Evolutionary conservation across 2,888 invertebrate genomes (phyloP), one percentile per base, ranked within the genome.

Genomic region (Drosophila subquinaria): DNA sequence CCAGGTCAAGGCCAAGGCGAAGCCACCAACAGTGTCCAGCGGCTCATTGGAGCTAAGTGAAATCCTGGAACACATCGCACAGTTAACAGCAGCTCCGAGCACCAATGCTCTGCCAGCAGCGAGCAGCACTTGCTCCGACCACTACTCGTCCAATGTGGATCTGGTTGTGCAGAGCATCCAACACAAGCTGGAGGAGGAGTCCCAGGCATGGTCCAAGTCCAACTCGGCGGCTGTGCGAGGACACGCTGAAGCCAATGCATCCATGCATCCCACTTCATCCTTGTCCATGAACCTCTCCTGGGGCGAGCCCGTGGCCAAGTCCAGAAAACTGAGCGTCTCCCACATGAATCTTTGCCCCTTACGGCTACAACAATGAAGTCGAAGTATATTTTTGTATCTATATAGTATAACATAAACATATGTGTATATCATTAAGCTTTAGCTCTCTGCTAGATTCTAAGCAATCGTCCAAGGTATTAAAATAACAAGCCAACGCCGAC

Each of bases 271-370:
- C 4, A 62, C 15, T 27, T 47, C 76, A 17, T 59, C 64, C 8
- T 36, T 73, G n/a, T 65, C 73, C 4, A 79, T 88, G 85, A 90
- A 89, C 67, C 64, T 89, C 0, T 20, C 76, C 4, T 89, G 90
- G 89, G 89, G 88, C n/a, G 89, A 89, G 20, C 90, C 87, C 0
- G 73, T 56, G 33, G 70, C 83, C 47, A 89, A 90, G 60, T 61
- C 76, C 1, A 62, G 81, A 17, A 87, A 87, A 48, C 30, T 88
- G 11, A 78, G 75, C 38, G 57, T 72, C 15, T 60, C 76, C 4
- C 88, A 89, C 51, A 61, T 82, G 11, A 87, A 88, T 75, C 80
- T 85, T 36, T 79, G 83, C 50, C 33, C 67, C 62, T 10, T 88
- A 55, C 27, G 80, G 79, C n/a, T 88, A 71, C n/a, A 73, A 69